Base-by-base conservation (phyloP, 2,797 vertebrate species). In the Synaphobranchus kaupii region DNA sequence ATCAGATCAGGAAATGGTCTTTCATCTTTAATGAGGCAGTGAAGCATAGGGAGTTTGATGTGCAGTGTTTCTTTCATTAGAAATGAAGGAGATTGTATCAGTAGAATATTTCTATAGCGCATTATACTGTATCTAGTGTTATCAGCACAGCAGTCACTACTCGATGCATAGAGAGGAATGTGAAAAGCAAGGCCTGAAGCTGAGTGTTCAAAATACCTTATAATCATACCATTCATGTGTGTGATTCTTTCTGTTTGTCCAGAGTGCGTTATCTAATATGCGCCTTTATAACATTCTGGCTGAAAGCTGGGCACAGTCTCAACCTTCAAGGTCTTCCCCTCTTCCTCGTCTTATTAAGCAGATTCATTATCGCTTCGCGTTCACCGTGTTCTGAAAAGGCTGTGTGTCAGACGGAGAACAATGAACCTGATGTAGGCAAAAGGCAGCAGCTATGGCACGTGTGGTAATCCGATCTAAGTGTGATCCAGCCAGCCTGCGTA, bases 221-320 rank as follows among this genome's bases (percentile, higher is more conserved):
- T 78, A 50, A 81, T 39, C 78, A 81, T 81, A 81, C 78, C 17
- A 10, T 20, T 81, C 25, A 12, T 5, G 47, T 25, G 78, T 50
- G 10, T 4, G 9, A n/a, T 50, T 50, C 44, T 9, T 44, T 47
- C 39, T 81, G 78, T 81, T 44, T 20, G 3, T 15, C 39, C 28
- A n/a, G 78, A 48, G 78, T 81, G 39, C 44, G n/a, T 81, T 50
- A 48, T 81, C 39, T 81, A 81, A 81, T 48, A 50, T 81, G 71
- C 71, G 44, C 31, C 3, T 76, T 76, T 76, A 39, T 39, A 22
- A n/a, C n/a, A n/a, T n/a, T n/a, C 7, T 47, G 44, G 39, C 9
- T 80, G 73, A 80, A 25, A 80, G 44, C 78, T 50, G 44, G 47
- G 15, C 17, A n/a, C 78, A 3, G 71, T 39, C 71, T 73, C 13